Evolutionary conservation across 1,140 invertebrate genomes (phyloP).

Genomic region (Zaprionus africanus): DNA sequence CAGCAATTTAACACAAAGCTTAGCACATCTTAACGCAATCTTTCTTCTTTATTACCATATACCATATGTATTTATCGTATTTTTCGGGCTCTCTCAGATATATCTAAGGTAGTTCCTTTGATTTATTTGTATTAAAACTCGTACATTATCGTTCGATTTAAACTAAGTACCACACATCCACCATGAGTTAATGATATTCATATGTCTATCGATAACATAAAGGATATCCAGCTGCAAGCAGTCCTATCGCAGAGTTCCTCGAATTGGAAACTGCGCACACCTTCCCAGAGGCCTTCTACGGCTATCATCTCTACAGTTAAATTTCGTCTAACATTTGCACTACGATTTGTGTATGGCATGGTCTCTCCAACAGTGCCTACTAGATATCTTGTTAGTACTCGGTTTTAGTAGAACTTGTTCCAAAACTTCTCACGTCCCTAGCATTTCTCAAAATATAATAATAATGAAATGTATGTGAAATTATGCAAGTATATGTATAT

Average conservation of each 20-base stretch:
- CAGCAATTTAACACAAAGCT: conserved; percentile 84
- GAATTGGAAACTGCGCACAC: background rate
- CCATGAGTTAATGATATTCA: conserved; percentile 18
- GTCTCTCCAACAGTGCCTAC: conserved; percentile 17
- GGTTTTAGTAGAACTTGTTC: conserved; percentile 1
- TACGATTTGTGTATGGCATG: conserved; percentile 50
- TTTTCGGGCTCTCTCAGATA: conserved; percentile 23
- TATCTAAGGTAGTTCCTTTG: conserved; percentile 19
- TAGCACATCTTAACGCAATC: conserved; percentile 70
- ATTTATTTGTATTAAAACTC: conserved; percentile 35
- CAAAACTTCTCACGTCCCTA: background rate
- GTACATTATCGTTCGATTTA: conserved; percentile 35
- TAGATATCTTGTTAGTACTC: conserved; percentile 26
- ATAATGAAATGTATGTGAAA: background rate
- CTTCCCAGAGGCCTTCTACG: conserved; percentile 30
- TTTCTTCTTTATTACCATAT: conserved; percentile 40
- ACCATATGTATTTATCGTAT: conserved; percentile 1
- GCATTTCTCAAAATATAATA: conserved; percentile 1
- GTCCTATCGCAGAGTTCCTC: background rate
- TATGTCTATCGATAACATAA: conserved; percentile 11
- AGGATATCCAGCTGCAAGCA: conserved; percentile 12
- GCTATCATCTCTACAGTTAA: conserved; percentile 47
- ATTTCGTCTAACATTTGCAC: conserved; percentile 72
- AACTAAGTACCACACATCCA: conserved; percentile 21
- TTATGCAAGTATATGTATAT: background rate